Base-by-base conservation (phyloP, 1,140 invertebrate genomes). In the Camponotus floridanus region DNA sequence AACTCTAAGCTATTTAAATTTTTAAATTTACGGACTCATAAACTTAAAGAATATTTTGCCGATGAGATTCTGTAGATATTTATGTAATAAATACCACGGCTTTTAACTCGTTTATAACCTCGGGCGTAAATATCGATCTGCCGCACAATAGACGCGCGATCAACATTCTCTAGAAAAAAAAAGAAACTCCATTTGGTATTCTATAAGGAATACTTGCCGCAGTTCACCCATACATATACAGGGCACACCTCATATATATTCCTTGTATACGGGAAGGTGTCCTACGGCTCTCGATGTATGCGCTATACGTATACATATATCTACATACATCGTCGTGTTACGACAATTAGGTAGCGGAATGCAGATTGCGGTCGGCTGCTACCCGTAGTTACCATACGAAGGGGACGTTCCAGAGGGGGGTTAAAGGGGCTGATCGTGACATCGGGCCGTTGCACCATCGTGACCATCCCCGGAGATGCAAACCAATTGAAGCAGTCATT, bases 291-390 rank as follows among this genome's bases (percentile, higher is more conserved):
- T 64, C 76, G 21, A 55, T 51, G 67, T 85, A 85, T 87, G 78
- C 78, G 71, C 86, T 45, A 57, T 83, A 83, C 81, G 76, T 73
- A 86, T 88, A 79, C 89, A 88, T 88, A 79, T 80, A 85, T 90
- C 87, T 91, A 90, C 90, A 91, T 91, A 87, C 85, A 83, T 87
- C 89, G 84, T 18, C 89, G 92, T 92, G 91, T 92, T 92, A 91
- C 89, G 91, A 93, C 92, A 93, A 93, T 93, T 93, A 93, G 92
- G 91, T 92, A 93, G 92, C 90, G 92, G 92, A 93, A 93, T 93
- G 92, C 92, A 93, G 92, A 93, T 93, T 93, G 92, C 89, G 92
- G 92, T 92, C 84, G 88, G 88, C 80, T 90, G 86, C 88, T 92
- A 89, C 78, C 92, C 91, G 90, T 92, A 93, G 91, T 93, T 93